Evolutionary conservation across 2,888 invertebrate genomes (phyloP), one percentile per base, ranked within the genome.

Genomic region (Labia minor): DNA sequence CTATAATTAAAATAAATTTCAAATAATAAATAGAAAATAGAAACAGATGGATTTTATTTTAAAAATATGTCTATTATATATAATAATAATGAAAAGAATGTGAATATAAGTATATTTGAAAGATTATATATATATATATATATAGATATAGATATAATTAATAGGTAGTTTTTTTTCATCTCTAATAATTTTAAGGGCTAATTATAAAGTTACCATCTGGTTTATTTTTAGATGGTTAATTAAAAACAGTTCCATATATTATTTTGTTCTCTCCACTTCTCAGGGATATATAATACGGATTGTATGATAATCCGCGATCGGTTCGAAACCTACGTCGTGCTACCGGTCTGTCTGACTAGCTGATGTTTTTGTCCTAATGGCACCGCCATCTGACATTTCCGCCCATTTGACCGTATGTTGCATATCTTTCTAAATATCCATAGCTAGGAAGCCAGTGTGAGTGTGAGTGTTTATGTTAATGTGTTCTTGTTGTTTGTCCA

Each of bases 391-490:
- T 49, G 49, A 49, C 49, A 49, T 49, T 49, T 49, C 49, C 49
- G 49, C 49, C 49, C 49, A 49, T 49, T 49, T 49, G 49, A 49
- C 49, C 49, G 49, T 49, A 49, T 49, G 49, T 49, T 49, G 49
- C 49, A 49, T 49, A 49, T 49, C 49, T 49, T 16, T 49, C 49
- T 49, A 14, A n/a, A 49, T 49, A 49, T 49, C 3, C 3, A 49
- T 49, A 49, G 3, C 2, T 49, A 49, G 49, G 49, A 49, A 49
- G 49, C 2, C 16, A 49, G 49, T 14, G 3, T n/a, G 49, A n/a
- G n/a, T n/a, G 49, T 11, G 49, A n/a, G 16, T 49, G 49, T 49
- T 49, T 49, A 49, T 49, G 49, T 49, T 49, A 49, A 49, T 49
- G 49, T 49, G 49, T 49, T 14, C 49, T 11, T 49, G 49, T 49